These are phyloP conservation scores for Silurus meridionalis DNA, from an alignment of 2,113 vertebrate species.

Conservation along the genomic window DNA sequence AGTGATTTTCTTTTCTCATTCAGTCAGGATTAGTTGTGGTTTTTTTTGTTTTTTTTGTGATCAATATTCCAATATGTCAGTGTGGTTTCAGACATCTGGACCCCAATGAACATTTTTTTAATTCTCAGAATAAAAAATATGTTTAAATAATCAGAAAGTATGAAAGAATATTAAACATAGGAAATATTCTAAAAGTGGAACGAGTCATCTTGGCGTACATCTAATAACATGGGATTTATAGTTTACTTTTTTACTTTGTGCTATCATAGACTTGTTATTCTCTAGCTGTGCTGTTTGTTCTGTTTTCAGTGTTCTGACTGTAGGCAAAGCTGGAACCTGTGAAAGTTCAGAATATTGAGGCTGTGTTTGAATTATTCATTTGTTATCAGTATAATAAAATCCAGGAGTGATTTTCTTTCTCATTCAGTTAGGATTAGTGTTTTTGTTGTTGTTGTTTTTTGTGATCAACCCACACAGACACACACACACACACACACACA, in stretches of 20 bases:
- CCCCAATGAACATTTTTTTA: background rate
- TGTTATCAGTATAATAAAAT: background rate
- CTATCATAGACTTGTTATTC: background rate
- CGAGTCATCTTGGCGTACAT: background rate
- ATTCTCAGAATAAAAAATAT: too few species aligned
- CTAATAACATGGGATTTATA: background rate
- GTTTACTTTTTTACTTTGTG: background rate
- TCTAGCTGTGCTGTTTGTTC: background rate
- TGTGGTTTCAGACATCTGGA: background rate
- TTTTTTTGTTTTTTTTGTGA: background rate
- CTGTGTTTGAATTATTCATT: background rate
- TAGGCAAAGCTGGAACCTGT: background rate
- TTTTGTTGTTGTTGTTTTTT: background rate
- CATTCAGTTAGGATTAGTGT: background rate
- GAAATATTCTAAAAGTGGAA: background rate
- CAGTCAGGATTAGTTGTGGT: background rate
- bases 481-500: background rate
- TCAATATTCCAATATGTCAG: background rate
- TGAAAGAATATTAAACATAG: background rate
- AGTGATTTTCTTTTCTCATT: background rate
- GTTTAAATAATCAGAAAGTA: background rate
- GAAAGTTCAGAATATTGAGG: background rate
- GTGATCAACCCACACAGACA: background rate
- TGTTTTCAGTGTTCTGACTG: background rate
- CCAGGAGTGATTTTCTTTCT: background rate